Evolutionary conservation across 2,888 invertebrate genomes (phyloP), one percentile per base, ranked within the genome.

Genomic region (Cryptocephalus primarius): DNA sequence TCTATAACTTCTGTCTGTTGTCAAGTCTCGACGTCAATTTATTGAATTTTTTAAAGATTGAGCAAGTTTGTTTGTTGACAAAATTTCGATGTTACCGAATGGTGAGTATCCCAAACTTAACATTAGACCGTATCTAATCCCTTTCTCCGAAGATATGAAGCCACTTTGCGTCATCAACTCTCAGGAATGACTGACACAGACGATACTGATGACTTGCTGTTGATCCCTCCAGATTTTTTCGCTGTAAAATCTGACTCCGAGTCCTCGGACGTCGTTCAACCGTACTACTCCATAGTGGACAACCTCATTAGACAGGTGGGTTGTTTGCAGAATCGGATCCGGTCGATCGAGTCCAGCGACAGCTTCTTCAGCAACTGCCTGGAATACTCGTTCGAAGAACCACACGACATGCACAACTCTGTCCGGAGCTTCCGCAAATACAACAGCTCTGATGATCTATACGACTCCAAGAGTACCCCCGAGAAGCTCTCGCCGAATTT

Each of bases 121-220:
- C 3, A 2, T 6, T 22, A 22, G 3, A 22, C 22, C 22, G 22
- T 4, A 22, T 22, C 22, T 22, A 22, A 22, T 22, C 22, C 22
- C 22, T 22, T 22, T 6, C 22, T 22, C 22, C 22, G 22, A 22
- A 22, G 22, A 6, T 22, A 22, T 22, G 22, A 22, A 6, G 6
- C 22, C 22, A 6, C 22, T 22, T 6, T 4, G 6, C 22, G 22
- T 22, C 22, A 6, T 22, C 22, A 22, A 22, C 22, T 2, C 22
- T 22, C 22, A 22, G 65, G 71, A 63, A 81, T 81, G 81, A 81
- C 79, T 71, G 82, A 82, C 63, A 77, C 82, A 50, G 88, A 88
- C 76, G 88, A 88, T 71, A 89, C 88, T 4, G 88, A 89, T 70
- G 80, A 86, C 61, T 74, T 89, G 53, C 70, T 89, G 58, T 69